Conservation (phyloP, 2,888 invertebrate genomes). For the Ectemnius lituratus region DNA sequence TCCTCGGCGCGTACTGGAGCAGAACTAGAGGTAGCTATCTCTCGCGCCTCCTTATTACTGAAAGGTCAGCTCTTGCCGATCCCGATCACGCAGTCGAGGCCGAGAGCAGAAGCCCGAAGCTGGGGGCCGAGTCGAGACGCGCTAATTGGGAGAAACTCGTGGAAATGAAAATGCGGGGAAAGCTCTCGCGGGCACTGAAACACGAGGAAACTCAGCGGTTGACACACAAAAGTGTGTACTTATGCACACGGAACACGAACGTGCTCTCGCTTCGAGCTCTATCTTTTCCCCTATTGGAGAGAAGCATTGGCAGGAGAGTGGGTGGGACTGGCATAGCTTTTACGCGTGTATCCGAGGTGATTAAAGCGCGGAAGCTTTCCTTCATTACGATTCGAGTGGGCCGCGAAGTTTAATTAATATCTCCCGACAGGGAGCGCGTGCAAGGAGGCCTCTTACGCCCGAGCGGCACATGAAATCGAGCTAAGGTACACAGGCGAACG, state of each 20-base stretch:
- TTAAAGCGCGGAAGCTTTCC: conserved; percentile 56
- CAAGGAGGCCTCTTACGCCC: conserved; percentile 2
- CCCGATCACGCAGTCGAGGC: conserved; percentile 9
- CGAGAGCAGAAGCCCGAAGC: conserved; percentile 1
- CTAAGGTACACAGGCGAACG: conserved; percentile 16
- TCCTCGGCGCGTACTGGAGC: too few relatives aligned
- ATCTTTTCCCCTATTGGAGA: neutral
- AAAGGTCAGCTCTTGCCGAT: conserved; percentile 2
- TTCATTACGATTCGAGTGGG: conserved; percentile 60
- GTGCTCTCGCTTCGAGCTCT: too few relatives aligned
- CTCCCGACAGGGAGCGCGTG: conserved; percentile 33
- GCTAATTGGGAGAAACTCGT: conserved; percentile 38
- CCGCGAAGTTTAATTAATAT: conserved; percentile 64
- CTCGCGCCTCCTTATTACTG: too few relatives aligned
- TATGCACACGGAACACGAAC: conserved; percentile 2
- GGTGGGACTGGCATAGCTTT: conserved; percentile 11
- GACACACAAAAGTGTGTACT: conserved; percentile 25
- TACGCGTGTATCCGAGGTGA: conserved; percentile 41
- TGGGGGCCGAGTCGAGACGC: conserved; percentile 13
- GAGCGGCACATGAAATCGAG: conserved; percentile 3
- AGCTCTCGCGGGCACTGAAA: conserved; percentile 12
- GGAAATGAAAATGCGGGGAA: conserved; percentile 20
- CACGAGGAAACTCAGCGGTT: conserved; percentile 22
- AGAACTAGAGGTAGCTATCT: too few relatives aligned
- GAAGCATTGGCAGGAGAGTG: neutral